These are phyloP conservation scores for Diplodus puntazzo DNA, from an alignment of 2,797 vertebrate species.

Conservation along the genomic window DNA sequence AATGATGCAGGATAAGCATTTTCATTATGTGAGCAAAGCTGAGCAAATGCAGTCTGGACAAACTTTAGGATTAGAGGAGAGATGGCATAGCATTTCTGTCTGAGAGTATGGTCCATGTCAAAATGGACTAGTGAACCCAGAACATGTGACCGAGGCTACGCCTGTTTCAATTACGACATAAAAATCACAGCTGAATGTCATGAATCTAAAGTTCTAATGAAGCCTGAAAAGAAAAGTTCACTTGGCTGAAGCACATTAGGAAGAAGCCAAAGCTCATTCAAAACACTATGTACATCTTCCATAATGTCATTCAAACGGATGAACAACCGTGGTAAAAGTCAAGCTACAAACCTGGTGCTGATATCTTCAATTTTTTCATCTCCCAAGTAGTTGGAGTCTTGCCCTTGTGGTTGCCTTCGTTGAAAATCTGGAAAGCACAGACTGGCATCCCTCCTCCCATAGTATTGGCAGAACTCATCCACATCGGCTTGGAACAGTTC, in stretches of 20 bases:
- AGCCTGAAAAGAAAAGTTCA: conserved; percentile 33
- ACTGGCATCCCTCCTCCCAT: conserved; percentile 91
- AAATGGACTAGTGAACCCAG: conserved; percentile 52
- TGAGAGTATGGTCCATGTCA: conserved; percentile 48
- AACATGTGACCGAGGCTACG: conserved; percentile 36
- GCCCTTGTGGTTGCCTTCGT: conserved; percentile 93
- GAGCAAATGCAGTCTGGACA: conserved; percentile 75
- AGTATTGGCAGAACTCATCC: conserved; percentile 98
- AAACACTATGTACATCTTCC: conserved; percentile 39
- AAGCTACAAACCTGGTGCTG: conserved; percentile 92
- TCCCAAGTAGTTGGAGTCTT: conserved; percentile 97
- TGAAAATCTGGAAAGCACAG: conserved; percentile 99
- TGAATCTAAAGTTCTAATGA: conserved; percentile 47
- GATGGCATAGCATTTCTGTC: conserved; percentile 63
- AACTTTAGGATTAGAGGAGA: conserved; percentile 74
- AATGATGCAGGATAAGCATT: conserved; percentile 79
- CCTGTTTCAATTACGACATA: conserved; percentile 14
- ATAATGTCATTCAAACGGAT: conserved; percentile 23
- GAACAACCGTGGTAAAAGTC: conserved; percentile 69
- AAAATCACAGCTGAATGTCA: conserved; percentile 27
- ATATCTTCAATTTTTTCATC: conserved; percentile 96
- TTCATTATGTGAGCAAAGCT: conserved; percentile 83
- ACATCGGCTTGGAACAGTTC: conserved; percentile 97
- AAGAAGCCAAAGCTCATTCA: conserved; percentile 35
- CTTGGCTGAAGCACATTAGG: conserved; percentile 31